Base-by-base conservation (phyloP, 1,140 invertebrate species). In the Mya arenaria region DNA sequence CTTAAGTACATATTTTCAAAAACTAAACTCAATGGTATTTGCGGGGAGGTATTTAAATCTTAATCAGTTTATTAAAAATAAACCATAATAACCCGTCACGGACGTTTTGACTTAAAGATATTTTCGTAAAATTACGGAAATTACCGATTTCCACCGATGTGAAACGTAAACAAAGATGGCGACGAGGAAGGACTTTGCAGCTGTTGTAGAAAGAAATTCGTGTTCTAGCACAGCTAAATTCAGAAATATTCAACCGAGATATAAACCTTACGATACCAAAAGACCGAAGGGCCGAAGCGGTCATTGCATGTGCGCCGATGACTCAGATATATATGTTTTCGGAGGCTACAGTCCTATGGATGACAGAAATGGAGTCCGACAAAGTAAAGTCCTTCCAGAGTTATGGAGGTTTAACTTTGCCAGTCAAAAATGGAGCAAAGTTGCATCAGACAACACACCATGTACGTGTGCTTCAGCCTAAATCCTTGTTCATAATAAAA, bases 331-430 rank as follows among this genome's bases (percentile, higher is more conserved):
- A 2, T 87, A 85, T 41, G 44, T 87, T 34, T 87, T 85, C 37
- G 86, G 86, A 25, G 86, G 86, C 0, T 87, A 84, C 68, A 82
- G 73, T 30, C 86, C 86, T 0, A 25, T 62, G n/a, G 75, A 78
- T 19, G 63, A 71, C 34, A 37, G 65, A 13, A 65, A 78, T 30
- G 69, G 71, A 15, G 73, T 73, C 5, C 28, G 39, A 25, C 15
- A 52, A 62, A 68, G 62, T 19, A n/a, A 62, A 13, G 84, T 87
- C 23, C 60, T 87, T 34, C 84, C 79, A 10, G 84, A 87, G 36
- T 39, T 87, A 4, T 87, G 86, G 86, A 85, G 82, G 56, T 87
- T 85, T 34, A 87, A 87, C 62, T 85, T 85, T 36, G 84, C 86
- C 15, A 68, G 72, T 30, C 39, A 79, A 48, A 85, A 84, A 80